Evolutionary conservation across 2,797 vertebrate genomes (phyloP).

Genomic region (Fratercula arctica): DNA sequence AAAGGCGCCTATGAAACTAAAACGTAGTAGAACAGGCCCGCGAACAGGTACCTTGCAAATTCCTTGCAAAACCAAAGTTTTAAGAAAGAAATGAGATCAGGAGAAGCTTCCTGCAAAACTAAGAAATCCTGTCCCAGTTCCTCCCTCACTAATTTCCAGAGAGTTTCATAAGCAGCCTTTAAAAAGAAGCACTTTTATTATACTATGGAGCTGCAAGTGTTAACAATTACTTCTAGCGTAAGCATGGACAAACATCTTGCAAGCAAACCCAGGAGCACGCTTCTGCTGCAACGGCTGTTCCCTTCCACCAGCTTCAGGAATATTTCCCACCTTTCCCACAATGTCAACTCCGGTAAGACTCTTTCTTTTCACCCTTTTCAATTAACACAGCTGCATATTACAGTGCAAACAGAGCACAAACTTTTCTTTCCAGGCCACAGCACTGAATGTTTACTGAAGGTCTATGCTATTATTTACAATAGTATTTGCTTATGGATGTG

Average conservation of each 20-base stretch:
- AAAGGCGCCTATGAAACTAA: not conserved
- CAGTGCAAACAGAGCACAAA: not conserved
- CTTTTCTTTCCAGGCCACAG: not conserved
- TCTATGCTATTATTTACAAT: not conserved
- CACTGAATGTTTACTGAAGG: not conserved
- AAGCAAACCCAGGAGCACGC: not conserved
- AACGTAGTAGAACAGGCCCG: rapidly evolving
- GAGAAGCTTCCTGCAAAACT: not conserved
- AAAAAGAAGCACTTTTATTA: not conserved
- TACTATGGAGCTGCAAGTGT: not conserved
- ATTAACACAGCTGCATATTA: not conserved
- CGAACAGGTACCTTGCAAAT: not conserved
- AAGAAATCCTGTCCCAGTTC: not conserved
- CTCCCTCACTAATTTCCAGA: not conserved
- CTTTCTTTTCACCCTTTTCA: not conserved
- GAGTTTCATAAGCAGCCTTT: not conserved
- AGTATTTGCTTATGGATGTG: not conserved
- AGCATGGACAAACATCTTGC: not conserved
- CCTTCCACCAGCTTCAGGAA: not conserved
- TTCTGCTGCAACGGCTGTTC: not conserved
- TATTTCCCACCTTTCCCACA: not conserved
- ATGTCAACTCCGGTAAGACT: not conserved
- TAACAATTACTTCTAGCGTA: not conserved
- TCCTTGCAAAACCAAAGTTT: not conserved
- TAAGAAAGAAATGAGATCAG: not conserved